Evolutionary conservation across 2,113 vertebrate genomes (phyloP).

Genomic region (Geococcyx californianus): DNA sequence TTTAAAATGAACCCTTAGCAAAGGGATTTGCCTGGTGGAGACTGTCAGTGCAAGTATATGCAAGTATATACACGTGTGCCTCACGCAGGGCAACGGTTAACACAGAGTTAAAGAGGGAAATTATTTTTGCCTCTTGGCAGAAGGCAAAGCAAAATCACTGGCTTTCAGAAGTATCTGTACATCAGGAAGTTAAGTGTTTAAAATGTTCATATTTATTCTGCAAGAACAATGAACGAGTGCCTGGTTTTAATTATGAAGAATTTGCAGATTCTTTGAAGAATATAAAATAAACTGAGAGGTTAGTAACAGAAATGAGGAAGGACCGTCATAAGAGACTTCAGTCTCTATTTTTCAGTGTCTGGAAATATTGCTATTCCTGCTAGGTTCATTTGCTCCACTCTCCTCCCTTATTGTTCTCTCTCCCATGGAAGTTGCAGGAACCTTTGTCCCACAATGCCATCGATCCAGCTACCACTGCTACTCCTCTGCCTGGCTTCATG

Average conservation of each 20-base stretch:
- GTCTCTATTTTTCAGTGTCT: background rate
- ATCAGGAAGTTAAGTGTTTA: background rate
- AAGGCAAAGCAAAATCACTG: background rate
- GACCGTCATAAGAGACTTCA: background rate
- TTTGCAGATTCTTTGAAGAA: background rate
- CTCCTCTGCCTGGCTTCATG: constrained; percentile 72
- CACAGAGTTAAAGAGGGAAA: background rate
- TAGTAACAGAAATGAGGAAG: background rate
- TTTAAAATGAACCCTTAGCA: background rate
- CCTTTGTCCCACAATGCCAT: constrained; percentile 74
- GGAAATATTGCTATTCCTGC: background rate
- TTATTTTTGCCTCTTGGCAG: background rate
- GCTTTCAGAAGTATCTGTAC: background rate
- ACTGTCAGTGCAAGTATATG: background rate
- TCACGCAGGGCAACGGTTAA: background rate
- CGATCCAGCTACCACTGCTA: constrained; percentile 74
- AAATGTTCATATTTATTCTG: background rate
- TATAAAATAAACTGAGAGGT: background rate
- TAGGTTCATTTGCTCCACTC: background rate
- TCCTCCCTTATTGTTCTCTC: background rate
- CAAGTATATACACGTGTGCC: background rate
- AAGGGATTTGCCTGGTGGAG: background rate
- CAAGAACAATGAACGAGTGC: background rate
- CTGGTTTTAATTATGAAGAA: background rate
- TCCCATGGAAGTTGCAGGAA: constrained; percentile 6